Evolutionary conservation across 53 echinoderm and acorn worm genomes (phyloP).

Genomic region (Temnopleurus reevesii): DNA sequence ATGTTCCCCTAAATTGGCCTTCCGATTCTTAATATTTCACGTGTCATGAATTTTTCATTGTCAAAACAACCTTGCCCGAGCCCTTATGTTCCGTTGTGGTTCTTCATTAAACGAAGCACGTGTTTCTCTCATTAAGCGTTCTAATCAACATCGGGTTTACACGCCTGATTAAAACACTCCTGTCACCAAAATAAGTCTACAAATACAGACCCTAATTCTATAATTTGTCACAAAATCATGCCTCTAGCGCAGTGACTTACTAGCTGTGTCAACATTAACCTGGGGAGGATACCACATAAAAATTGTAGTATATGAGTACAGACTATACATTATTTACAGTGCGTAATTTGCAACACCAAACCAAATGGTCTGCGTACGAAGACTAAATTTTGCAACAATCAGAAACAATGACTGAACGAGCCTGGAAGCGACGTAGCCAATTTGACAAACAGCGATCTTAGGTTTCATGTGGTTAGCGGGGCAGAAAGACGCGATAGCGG

Average conservation of each 20-base stretch:
- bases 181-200: neutral
- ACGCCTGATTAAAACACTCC: conserved; percentile 12
- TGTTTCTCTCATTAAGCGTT: neutral
- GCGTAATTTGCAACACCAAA: too few relatives aligned
- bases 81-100: neutral
- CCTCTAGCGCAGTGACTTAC: too few relatives aligned
- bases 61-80: conserved; percentile 11
- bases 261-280: too few relatives aligned
- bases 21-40: too few relatives aligned
- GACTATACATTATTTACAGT: too few relatives aligned
- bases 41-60: neutral
- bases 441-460: conserved; percentile 19
- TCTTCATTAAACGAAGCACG: neutral
- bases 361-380: too few relatives aligned
- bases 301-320: too few relatives aligned
- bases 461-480: conserved; percentile 17
- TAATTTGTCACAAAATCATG: too few relatives aligned
- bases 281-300: too few relatives aligned
- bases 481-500: neutral
- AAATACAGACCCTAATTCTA: too few relatives aligned
- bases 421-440: conserved; percentile 40
- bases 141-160: conserved; percentile 1
- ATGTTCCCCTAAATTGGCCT: too few relatives aligned
- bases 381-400: too few relatives aligned
- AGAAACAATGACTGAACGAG: neutral